Conservation (phyloP, 2,797 vertebrate genomes). For the Chaetodon trifasciatus region DNA sequence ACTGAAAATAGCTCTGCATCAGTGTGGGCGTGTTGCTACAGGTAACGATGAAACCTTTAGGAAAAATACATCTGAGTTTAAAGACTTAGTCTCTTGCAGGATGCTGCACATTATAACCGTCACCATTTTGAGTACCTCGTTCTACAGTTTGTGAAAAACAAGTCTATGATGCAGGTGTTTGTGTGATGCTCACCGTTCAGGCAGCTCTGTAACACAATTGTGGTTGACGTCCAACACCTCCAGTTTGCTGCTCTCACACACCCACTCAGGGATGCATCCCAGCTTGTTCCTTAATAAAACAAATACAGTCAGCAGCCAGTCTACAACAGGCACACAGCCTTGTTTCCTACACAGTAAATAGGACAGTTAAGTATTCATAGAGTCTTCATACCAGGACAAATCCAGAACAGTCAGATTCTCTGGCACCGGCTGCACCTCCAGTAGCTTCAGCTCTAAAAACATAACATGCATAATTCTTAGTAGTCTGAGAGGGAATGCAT, state of each 20-base stretch:
- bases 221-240: constrained; percentile 95
- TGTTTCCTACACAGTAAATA: constrained; percentile 7
- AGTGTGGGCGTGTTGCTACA: constrained; percentile 28
- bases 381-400: constrained; percentile 91
- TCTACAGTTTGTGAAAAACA: neutral
- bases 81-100: neutral
- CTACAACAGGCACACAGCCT: constrained; percentile 2
- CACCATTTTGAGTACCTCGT: neutral
- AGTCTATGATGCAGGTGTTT: neutral
- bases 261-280: constrained; percentile 91
- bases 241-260: constrained; percentile 91
- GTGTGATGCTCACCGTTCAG: constrained; percentile 88
- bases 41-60: neutral
- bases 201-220: constrained; percentile 93
- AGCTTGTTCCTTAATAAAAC: constrained; percentile 89
- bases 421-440: constrained; percentile 92
- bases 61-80: constrained; percentile 1
- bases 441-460: constrained; percentile 88
- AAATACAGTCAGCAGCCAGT: constrained; percentile 23
- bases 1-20: constrained; percentile 10
- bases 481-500: neutral
- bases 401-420: constrained; percentile 92
- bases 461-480: constrained; percentile 8
- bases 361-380: constrained; percentile 24
- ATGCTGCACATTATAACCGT: neutral